phyloP scores from a whole-genome alignment of 2,888 invertebrate species.

The Andrena bicolor region DNA sequence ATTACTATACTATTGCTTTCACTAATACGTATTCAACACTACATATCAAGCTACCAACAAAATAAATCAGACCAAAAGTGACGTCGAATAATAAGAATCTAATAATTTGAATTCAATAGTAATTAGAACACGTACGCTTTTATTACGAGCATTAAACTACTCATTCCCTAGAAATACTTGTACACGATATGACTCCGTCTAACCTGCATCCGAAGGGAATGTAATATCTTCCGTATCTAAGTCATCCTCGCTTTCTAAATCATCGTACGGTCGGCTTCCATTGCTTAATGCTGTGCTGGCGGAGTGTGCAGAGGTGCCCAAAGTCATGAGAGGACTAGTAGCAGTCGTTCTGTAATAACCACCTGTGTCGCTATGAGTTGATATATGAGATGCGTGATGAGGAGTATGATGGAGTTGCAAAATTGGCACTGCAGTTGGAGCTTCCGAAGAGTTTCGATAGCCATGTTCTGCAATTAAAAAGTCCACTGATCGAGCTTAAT shows the following conservation, averaged over 20 bases:
- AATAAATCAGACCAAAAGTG: no score
- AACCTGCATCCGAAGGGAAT: constrained; percentile 91
- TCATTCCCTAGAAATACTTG: not conserved
- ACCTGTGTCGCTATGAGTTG: constrained; percentile 78
- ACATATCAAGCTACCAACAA: not conserved
- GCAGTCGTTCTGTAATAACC: constrained; percentile 87
- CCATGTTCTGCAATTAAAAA: constrained; percentile 75
- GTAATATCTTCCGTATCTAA: constrained; percentile 94
- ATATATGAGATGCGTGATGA: constrained; percentile 79
- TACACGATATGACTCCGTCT: constrained; percentile 59
- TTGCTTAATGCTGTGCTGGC: constrained; percentile 87
- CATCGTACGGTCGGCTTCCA: constrained; percentile 91
- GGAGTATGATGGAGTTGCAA: constrained; percentile 79
- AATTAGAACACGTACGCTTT: no score
- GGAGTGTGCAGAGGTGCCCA: constrained; percentile 85
- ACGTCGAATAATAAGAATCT: not conserved
- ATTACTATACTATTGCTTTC: constrained; percentile 58
- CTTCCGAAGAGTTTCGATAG: constrained; percentile 82
- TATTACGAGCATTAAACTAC: no score
- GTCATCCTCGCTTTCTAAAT: constrained; percentile 96
- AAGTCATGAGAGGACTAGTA: constrained; percentile 87
- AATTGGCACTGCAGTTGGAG: constrained; percentile 78
- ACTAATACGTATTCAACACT: constrained; percentile 10
- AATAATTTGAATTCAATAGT: not conserved
- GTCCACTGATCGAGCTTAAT: not conserved